phyloP scores from a whole-genome alignment of 2,888 invertebrate species.

The Lottia scabra region DNA sequence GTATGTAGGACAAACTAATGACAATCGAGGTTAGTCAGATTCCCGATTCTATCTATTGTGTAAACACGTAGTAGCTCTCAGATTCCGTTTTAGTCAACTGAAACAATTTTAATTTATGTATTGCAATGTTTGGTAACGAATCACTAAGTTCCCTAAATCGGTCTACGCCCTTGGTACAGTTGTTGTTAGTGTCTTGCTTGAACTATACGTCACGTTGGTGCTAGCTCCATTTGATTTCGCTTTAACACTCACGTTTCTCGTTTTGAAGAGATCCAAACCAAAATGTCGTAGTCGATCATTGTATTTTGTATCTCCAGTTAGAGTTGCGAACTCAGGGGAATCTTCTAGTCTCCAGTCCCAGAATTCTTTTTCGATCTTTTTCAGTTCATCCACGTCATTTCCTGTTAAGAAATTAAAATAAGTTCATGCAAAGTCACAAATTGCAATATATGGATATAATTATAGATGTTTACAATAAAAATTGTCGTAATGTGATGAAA shows the following conservation, averaged over 20 bases:
- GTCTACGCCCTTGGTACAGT: not conserved
- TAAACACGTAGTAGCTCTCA: too few species aligned
- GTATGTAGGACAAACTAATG: too few species aligned
- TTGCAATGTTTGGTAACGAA: too few species aligned
- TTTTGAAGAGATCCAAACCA: conserved; percentile 29
- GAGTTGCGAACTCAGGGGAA: conserved; percentile 47
- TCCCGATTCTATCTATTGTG: too few species aligned
- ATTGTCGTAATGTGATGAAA: too few species aligned
- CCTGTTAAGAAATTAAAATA: conserved; percentile 7
- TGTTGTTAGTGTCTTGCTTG: too few species aligned
- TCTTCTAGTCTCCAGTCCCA: conserved; percentile 46
- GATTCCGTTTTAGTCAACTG: too few species aligned
- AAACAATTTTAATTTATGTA: too few species aligned
- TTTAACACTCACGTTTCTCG: conserved; percentile 34
- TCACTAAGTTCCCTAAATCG: not conserved
- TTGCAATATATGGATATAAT: too few species aligned
- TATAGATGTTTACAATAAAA: too few species aligned
- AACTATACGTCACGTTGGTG: not conserved
- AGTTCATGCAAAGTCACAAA: too few species aligned
- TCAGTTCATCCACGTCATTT: conserved; percentile 23
- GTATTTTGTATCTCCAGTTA: conserved; percentile 40
- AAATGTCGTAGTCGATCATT: conserved; percentile 49
- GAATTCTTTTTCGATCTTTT: conserved; percentile 35
- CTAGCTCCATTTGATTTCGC: not conserved
- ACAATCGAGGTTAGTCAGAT: too few species aligned